Conservation (phyloP, 2,113 vertebrate species). For the Gymnobelideus leadbeateri region DNA sequence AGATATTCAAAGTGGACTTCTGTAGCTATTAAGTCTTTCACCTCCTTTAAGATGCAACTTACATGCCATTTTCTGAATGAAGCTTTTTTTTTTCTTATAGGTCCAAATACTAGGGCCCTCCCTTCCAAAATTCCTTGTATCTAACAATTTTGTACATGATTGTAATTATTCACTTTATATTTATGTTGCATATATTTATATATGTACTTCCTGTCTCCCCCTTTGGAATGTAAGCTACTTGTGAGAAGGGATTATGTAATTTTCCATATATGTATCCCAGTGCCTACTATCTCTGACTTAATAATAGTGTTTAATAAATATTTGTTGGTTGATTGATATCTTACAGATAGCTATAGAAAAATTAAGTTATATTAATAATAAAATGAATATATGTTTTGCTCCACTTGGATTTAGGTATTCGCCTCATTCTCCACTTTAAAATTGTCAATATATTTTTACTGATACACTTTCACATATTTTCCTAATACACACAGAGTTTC, state of each 20-base stretch:
- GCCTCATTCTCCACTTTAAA: constrained; percentile 1
- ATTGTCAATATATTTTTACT: neutral
- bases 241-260: neutral
- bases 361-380: neutral
- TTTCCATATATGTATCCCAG: neutral
- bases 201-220: neutral
- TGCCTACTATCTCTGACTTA: neutral
- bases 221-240: neutral
- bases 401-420: constrained; percentile 18
- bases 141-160: neutral
- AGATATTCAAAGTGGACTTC: constrained; percentile 24
- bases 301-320: neutral
- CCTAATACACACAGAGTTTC: neutral
- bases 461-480: neutral
- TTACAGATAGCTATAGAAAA: neutral
- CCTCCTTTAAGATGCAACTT: neutral
- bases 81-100: neutral
- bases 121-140: neutral
- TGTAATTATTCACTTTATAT: neutral
- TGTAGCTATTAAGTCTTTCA: neutral
- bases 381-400: neutral
- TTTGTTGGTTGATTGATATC: neutral
- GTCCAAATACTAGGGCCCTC: neutral
- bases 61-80: neutral
- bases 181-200: neutral